Conservation (phyloP, 1,140 invertebrate genomes). For the Cotesia glomerata region DNA sequence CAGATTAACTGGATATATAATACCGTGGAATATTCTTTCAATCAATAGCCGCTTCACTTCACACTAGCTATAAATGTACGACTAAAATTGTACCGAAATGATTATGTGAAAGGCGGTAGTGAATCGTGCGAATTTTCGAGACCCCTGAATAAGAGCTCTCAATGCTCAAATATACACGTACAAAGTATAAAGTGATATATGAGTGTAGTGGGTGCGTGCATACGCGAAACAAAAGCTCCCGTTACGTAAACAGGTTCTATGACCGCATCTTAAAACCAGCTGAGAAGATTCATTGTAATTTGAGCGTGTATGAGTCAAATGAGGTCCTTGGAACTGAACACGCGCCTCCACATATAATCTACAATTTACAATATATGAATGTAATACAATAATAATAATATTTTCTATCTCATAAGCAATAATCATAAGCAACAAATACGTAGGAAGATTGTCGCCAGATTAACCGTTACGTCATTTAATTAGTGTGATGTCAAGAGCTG, state of each 20-base stretch:
- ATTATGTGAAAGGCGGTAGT: constrained; percentile 25
- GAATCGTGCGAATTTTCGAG: constrained; percentile 28
- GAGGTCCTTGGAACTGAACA: not conserved
- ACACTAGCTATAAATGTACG: not conserved
- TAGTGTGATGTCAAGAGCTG: not conserved
- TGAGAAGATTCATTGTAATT: constrained; percentile 11
- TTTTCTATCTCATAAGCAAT: no score
- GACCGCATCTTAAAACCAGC: constrained; percentile 9
- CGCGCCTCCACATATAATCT: no score
- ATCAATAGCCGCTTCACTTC: not conserved
- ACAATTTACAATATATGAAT: no score
- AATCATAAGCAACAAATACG: no score
- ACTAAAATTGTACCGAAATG: constrained; percentile 15
- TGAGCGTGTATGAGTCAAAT: not conserved
- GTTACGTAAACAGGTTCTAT: constrained; percentile 25
- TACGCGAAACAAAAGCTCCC: constrained; percentile 27
- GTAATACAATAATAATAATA: no score
- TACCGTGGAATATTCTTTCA: not conserved
- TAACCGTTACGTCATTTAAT: constrained; percentile 27
- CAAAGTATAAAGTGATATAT: not conserved
- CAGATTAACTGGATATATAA: no score
- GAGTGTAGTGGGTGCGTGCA: constrained; percentile 2
- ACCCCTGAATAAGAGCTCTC: not conserved
- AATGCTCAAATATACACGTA: not conserved
- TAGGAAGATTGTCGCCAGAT: constrained; percentile 21